phyloP scores from a whole-genome alignment of 2,888 invertebrate species.

The Latrodectus elegans region DNA sequence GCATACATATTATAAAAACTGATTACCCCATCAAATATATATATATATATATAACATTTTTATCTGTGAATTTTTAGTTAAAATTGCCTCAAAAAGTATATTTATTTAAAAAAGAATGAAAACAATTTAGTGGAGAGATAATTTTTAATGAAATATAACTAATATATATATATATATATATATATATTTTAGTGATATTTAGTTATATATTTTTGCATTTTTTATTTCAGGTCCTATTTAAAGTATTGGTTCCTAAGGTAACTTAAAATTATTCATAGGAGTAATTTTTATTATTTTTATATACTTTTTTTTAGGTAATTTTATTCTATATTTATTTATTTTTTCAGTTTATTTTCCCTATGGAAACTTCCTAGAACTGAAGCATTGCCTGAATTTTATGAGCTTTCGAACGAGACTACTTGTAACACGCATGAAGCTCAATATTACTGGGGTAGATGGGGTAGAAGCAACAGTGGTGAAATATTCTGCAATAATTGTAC shows the following conservation, averaged over 20 bases:
- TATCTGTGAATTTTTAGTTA: no score
- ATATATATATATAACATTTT: no score
- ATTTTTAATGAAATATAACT: no score
- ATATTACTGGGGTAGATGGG: conserved; percentile 68
- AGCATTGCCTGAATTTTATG: conserved; percentile 66
- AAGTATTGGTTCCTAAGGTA: conserved; percentile 61
- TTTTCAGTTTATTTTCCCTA: conserved; percentile 44
- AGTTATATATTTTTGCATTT: not conserved
- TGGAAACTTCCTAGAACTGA: conserved; percentile 50
- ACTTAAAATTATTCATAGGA: not conserved
- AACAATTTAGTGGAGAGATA: no score
- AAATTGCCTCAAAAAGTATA: no score
- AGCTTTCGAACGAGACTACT: conserved; percentile 63
- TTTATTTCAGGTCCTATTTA: conserved; percentile 53
- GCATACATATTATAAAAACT: no score
- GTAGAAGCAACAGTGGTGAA: conserved; percentile 66
- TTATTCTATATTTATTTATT: not conserved
- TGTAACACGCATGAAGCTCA: conserved; percentile 65
- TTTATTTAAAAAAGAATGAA: no score
- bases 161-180: no score
- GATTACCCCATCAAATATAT: no score
- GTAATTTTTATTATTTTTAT: not conserved
- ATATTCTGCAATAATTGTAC: conserved; percentile 62
- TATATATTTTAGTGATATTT: no score
- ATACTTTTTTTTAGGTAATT: not conserved